phyloP scores from a whole-genome alignment of 2,888 invertebrate species.

The Aporophyla nigra region DNA sequence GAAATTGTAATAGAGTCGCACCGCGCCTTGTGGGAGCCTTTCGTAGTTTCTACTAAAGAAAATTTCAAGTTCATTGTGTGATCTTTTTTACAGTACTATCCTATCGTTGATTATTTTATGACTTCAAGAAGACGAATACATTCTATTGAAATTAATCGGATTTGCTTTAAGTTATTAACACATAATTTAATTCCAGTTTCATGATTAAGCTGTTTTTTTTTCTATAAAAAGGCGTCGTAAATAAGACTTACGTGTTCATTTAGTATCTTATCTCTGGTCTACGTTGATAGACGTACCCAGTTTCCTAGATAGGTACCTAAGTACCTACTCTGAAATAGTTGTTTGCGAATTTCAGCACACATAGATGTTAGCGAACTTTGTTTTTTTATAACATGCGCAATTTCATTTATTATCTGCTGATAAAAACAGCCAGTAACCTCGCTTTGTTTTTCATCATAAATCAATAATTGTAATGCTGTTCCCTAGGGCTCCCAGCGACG shows the following conservation, averaged over 20 bases:
- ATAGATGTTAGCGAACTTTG: neutral
- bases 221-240: constrained; percentile 9
- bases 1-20: no score
- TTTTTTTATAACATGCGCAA: constrained; percentile 57
- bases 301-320: constrained; percentile 3
- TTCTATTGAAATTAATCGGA: neutral
- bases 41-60: no score
- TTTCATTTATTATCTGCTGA: constrained; percentile 62
- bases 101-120: neutral
- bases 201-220: neutral
- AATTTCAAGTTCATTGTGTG: neutral
- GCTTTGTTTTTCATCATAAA: constrained; percentile 45
- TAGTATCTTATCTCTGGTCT: constrained; percentile 44
- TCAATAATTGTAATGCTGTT: constrained; percentile 14
- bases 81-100: neutral
- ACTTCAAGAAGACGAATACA: neutral
- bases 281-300: constrained; percentile 3
- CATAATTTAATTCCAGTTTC: neutral
- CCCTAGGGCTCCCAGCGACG: constrained; percentile 1
- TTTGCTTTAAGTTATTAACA: neutral
- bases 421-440: constrained; percentile 29
- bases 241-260: neutral
- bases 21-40: no score
- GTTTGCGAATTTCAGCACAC: constrained; percentile 35
- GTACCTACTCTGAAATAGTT: no score